Evolutionary conservation across 2,888 invertebrate species (phyloP), one percentile per base, ranked within the genome.

Genomic region (Baccha elongata): DNA sequence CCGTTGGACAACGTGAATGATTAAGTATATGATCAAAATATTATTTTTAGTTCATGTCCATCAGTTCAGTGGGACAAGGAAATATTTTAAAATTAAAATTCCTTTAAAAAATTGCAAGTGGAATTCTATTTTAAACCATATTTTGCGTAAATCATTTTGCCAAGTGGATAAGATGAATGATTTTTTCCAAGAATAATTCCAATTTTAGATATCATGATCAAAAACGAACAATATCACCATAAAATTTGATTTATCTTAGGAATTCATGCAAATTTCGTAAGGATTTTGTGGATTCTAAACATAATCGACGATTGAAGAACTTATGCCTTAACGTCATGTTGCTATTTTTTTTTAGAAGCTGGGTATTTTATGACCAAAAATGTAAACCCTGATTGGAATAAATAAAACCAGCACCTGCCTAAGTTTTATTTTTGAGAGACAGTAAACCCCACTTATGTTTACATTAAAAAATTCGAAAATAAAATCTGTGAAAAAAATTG

Each of bases 61-160:
- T 7, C 32, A 52, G n/a, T 35, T 19, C 32, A 19, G 44, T 32
- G 42, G 50, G n/a, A 37, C 15, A 32, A 17, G 40, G 13, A 2
- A 13, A 48, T 15, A 32, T 44, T 65, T 55, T 53, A 48, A 35
- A 35, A 40, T 73, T 46, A 11, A 60, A 67, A 60, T 68, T 50
- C 26, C 35, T 60, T 53, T 32, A n/a, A n/a, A n/a, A n/a, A 52
- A 68, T 60, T 52, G 26, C 60, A 17, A 65, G 35, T 35, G 58
- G 29, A n/a, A 58, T 21, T 68, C 68, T 75, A 75, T 68, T 75
- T 73, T 21, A 26, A 32, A 15, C 10, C 40, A 58, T n/a, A 50
- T 23, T 42, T 44, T 48, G 17, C 67, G 67, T 60, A 35, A 60
- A 68, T 37, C 35, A 35, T 11, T 50, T 13, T 15, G 8, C 17